A percentile compares a stretch with the other conserved stretches of the same genome.
Conservation (phyloP, 2,113 vertebrate genomes). For the Carlito syrichta region DNA sequence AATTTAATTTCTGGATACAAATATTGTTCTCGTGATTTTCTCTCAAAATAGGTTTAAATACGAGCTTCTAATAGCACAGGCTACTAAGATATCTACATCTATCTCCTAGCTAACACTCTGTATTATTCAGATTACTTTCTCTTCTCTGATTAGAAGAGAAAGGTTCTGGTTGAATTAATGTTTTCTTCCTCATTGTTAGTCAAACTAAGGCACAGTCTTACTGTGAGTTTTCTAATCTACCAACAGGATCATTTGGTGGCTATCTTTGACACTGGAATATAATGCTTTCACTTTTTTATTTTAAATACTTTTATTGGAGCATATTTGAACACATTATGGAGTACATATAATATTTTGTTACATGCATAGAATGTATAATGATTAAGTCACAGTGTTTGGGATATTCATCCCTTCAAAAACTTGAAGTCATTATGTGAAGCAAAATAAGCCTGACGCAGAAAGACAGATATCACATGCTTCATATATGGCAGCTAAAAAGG, state of each 20-base stretch:
- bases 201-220: neutral
- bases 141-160: neutral
- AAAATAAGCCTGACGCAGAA: no score
- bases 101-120: neutral
- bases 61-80: neutral
- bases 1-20: neutral
- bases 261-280: neutral
- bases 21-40: neutral
- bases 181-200: neutral
- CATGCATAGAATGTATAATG: no score
- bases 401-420: no score
- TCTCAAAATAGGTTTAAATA: neutral
- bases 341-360: no score
- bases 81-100: neutral
- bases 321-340: no score
- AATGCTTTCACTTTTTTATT: neutral
- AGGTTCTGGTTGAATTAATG: neutral
- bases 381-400: no score
- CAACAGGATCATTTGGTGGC: neutral
- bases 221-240: neutral
- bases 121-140: neutral
- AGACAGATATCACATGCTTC: no score
- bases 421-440: no score
- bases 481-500: no score
- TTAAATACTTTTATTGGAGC: no score